Conservation (phyloP, 2,797 vertebrate species). For the Propithecus deckenii region DNA sequence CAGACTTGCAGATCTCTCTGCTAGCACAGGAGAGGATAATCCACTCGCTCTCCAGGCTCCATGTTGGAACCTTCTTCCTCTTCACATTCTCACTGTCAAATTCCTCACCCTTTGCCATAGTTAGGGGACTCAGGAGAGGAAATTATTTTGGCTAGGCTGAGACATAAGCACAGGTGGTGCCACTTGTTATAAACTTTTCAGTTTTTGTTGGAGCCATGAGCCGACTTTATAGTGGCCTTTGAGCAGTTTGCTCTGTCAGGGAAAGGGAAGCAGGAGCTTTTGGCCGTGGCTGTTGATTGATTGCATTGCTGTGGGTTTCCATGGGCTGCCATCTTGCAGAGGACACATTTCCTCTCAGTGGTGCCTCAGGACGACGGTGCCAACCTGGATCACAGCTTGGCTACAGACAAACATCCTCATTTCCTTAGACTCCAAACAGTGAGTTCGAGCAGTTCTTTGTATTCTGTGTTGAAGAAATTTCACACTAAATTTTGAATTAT, state of each 20-base stretch:
- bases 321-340: neutral
- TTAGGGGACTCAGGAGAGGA: neutral
- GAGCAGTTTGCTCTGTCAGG: neutral
- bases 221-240: neutral
- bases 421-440: neutral
- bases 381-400: neutral
- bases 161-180: neutral
- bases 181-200: neutral
- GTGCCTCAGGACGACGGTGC: neutral
- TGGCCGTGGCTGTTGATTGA: neutral
- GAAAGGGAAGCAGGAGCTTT: neutral
- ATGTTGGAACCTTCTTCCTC: neutral
- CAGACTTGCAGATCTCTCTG: neutral
- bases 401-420: neutral
- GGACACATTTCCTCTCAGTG: neutral
- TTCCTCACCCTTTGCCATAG: neutral
- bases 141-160: neutral
- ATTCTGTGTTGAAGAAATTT: neutral
- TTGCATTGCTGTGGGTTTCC: neutral
- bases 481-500: slow-evolving; percentile 4
- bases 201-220: neutral
- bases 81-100: neutral
- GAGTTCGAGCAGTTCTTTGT: neutral
- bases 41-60: neutral
- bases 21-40: fast-evolving